Evolutionary conservation across 2,888 invertebrate genomes (phyloP).

Genomic region (Euproctis similis): DNA sequence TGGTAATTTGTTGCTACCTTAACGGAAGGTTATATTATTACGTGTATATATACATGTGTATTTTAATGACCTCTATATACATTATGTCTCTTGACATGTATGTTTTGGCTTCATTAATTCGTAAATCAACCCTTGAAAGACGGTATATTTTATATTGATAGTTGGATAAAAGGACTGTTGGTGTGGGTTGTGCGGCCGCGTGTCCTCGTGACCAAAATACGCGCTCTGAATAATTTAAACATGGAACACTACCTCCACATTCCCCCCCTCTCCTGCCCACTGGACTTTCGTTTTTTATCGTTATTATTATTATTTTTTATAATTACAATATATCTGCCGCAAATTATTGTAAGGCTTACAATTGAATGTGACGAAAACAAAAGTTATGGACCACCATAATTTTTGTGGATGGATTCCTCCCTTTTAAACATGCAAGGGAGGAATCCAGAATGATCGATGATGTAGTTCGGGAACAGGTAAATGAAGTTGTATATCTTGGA

Average conservation of each 20-base stretch:
- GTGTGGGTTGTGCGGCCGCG: slow-evolving; percentile 27
- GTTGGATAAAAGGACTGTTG: slow-evolving; percentile 30
- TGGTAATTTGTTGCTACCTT: slow-evolving; percentile 22
- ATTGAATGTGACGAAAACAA: no score
- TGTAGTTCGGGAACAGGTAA: no score
- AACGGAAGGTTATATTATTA: slow-evolving; percentile 3
- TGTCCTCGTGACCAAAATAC: slow-evolving; percentile 72
- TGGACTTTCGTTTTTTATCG: slow-evolving; percentile 45
- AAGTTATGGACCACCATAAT: no score
- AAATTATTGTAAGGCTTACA: no score
- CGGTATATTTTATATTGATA: slow-evolving; percentile 27
- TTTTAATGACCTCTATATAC: slow-evolving; percentile 13
- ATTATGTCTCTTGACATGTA: slow-evolving; percentile 18
- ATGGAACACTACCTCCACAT: slow-evolving; percentile 32
- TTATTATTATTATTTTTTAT: no score
- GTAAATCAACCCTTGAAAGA: slow-evolving; percentile 44
- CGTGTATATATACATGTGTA: no score
- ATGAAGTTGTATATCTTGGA: no score
- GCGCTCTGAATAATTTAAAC: slow-evolving; percentile 64
- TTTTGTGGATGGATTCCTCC: no score
- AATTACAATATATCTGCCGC: no score
- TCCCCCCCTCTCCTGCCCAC: slow-evolving; percentile 22
- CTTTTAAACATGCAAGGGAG: no score
- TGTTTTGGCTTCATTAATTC: slow-evolving; percentile 45
- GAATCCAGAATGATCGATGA: no score